phyloP scores from a whole-genome alignment of 1,140 invertebrate species.

The Heliconius congener region DNA sequence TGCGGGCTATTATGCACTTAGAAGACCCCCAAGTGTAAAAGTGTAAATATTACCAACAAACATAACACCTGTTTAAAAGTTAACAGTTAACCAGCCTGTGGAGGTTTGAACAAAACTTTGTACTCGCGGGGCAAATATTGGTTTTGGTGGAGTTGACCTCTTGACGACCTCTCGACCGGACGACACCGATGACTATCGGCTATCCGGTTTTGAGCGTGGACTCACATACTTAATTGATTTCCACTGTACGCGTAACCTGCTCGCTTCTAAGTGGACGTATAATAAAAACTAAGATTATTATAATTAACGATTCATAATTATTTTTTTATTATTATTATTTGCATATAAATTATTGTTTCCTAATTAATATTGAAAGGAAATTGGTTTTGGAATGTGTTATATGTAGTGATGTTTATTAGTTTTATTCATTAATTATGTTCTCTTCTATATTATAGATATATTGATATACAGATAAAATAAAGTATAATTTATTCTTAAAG shows the following conservation, averaged over 20 bases:
- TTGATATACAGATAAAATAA: background rate
- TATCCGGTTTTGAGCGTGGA: conserved; percentile 44
- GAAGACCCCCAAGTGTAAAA: background rate
- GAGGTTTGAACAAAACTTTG: conserved; percentile 49
- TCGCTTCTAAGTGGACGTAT: conserved; percentile 19
- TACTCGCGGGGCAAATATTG: conserved; percentile 47
- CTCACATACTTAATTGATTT: conserved; percentile 48
- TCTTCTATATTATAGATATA: background rate
- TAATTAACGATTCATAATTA: conserved; percentile 6
- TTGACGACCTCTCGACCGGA: conserved; percentile 54
- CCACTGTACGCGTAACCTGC: conserved; percentile 25
- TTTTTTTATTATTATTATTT: background rate
- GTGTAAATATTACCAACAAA: conserved; percentile 46
- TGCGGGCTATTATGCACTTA: background rate
- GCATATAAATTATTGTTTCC: background rate
- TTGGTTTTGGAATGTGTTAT: background rate
- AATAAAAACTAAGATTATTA: conserved; percentile 24
- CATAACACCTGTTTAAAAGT: conserved; percentile 50
- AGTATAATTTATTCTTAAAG: background rate
- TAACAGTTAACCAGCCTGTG: conserved; percentile 47
- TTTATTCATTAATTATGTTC: background rate
- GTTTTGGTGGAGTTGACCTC: conserved; percentile 49
- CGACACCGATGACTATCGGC: conserved; percentile 49
- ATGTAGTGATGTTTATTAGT: background rate
- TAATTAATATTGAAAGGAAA: conserved; percentile 14